Conservation (phyloP, 2,888 invertebrate genomes). For the Lithophane semibrunnea region DNA sequence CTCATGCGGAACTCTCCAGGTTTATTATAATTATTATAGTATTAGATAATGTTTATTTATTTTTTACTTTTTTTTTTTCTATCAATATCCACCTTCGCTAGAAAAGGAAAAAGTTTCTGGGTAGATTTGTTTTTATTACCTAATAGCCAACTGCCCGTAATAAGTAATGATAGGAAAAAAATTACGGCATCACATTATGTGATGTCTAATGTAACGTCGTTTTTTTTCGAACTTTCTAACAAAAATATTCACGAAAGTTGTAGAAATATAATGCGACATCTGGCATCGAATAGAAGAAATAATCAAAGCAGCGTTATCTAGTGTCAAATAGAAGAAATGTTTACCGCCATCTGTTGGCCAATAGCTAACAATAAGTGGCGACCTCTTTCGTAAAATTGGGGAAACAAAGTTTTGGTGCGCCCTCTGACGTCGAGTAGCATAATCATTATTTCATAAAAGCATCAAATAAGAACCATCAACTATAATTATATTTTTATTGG, state of each 20-base stretch:
- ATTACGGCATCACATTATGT: not conserved
- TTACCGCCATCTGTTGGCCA: conserved; percentile 61
- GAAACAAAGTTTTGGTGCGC: conserved; percentile 17
- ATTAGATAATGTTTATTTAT: too few species aligned
- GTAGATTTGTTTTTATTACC: not conserved
- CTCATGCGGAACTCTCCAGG: too few species aligned
- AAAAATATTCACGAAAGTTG: not conserved
- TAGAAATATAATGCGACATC: conserved; percentile 57
- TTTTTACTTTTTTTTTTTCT: too few species aligned
- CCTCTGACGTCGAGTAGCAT: conserved; percentile 63
- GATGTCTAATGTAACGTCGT: not conserved
- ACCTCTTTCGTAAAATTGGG: conserved; percentile 54
- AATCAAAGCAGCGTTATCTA: conserved; percentile 54
- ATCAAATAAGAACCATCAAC: accelerated
- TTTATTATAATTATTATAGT: too few species aligned
- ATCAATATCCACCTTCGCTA: too few species aligned
- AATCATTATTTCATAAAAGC: too few species aligned
- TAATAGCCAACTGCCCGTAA: too few species aligned
- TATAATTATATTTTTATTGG: too few species aligned
- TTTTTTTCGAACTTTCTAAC: not conserved
- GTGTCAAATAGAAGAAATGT: conserved; percentile 33
- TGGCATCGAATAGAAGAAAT: conserved; percentile 52
- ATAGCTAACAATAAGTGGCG: conserved; percentile 15
- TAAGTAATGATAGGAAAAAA: too few species aligned
- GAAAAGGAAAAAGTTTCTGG: too few species aligned